These are phyloP conservation scores for Caenorhabditis briggsae DNA, from an alignment of 1,140 invertebrate species.

Conservation along the genomic window DNA sequence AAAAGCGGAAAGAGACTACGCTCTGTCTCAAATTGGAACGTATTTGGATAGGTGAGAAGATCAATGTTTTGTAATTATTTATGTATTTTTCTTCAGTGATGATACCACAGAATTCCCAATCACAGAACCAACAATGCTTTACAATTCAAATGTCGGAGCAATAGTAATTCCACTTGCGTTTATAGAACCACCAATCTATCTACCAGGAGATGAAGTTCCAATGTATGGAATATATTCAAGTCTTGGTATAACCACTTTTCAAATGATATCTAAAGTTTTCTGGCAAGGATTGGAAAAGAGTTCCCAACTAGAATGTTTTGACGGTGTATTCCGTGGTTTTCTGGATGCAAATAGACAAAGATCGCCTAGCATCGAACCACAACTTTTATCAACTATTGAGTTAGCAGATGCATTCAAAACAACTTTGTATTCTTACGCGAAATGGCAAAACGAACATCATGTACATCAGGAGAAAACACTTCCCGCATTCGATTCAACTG, in stretches of 20 bases:
- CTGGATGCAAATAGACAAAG: constrained; percentile 38
- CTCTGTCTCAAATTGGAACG: constrained; percentile 57
- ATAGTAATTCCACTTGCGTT: constrained; percentile 54
- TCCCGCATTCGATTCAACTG: constrained; percentile 40
- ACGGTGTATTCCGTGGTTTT: constrained; percentile 26
- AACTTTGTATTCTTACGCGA: constrained; percentile 34
- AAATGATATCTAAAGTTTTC: constrained; percentile 56
- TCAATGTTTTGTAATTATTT: background rate
- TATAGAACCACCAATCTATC: constrained; percentile 42
- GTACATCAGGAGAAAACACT: constrained; percentile 34
- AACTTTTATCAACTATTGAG: constrained; percentile 30
- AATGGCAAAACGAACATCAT: constrained; percentile 45
- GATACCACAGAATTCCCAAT: constrained; percentile 28
- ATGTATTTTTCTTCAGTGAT: background rate
- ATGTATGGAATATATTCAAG: constrained; percentile 55
- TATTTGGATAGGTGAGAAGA: constrained; percentile 36
- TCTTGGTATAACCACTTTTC: constrained; percentile 44
- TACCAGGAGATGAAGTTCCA: constrained; percentile 51
- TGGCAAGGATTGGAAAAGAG: constrained; percentile 39
- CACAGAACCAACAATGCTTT: constrained; percentile 41
- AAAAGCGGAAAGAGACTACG: constrained; percentile 60
- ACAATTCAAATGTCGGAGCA: constrained; percentile 36
- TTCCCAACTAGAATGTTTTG: constrained; percentile 30
- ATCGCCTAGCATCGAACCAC: constrained; percentile 17
- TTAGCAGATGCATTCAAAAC: constrained; percentile 33